These are phyloP conservation scores for Calypte anna DNA, from an alignment of 2,113 vertebrate genomes.

Conservation along the genomic window DNA sequence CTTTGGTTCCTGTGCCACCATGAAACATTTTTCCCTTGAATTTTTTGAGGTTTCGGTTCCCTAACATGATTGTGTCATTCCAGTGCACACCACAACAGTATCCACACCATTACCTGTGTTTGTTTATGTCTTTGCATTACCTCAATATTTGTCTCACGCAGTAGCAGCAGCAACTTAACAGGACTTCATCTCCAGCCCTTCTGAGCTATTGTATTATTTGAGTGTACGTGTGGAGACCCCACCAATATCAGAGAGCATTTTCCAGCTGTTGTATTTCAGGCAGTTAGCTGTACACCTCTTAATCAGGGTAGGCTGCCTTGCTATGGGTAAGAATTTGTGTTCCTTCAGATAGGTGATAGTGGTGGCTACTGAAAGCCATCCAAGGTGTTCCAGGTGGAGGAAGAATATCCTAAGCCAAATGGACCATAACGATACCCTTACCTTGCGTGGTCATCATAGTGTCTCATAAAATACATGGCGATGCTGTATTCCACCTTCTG, in stretches of 20 bases:
- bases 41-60: not conserved
- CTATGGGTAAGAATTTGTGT: not conserved
- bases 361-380: not conserved
- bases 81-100: not conserved
- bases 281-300: not conserved
- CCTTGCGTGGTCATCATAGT: not conserved
- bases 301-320: not conserved
- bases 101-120: not conserved
- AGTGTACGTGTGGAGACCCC: not conserved
- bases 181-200: not conserved
- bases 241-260: fast-evolving
- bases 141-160: not conserved
- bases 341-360: not conserved
- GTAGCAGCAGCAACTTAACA: not conserved
- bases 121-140: not conserved
- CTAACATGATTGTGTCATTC: not conserved
- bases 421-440: not conserved
- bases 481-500: not conserved
- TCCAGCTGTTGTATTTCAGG: not conserved
- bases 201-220: fast-evolving
- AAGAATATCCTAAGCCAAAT: not conserved
- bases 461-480: not conserved
- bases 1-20: not conserved
- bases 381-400: not conserved
- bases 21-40: not conserved